Conservation (phyloP, 23 tunicate genomes). For the Halocynthia aurantium region DNA sequence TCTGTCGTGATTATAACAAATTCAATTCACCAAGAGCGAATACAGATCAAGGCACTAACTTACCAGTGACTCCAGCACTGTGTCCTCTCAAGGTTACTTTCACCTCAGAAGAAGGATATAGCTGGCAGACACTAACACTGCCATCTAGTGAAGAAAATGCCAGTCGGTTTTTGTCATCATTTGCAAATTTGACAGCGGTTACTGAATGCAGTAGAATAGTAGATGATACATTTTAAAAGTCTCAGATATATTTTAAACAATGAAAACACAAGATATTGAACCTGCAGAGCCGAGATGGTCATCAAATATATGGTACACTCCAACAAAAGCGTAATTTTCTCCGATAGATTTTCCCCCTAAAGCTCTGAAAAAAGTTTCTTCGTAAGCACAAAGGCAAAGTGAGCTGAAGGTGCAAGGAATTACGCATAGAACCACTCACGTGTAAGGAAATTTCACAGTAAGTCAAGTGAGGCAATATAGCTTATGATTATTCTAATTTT, state of each 20-base stretch:
- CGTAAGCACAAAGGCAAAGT: too few species aligned
- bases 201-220: conserved; percentile 30
- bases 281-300: conserved; percentile 53
- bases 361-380: conserved; percentile 32
- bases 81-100: conserved; percentile 39
- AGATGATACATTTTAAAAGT: background rate
- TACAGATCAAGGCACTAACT: background rate
- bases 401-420: too few species aligned
- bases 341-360: conserved; percentile 80
- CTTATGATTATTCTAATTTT: too few species aligned
- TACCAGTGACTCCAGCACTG: conserved; percentile 60
- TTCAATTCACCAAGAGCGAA: background rate
- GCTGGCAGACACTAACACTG: conserved; percentile 37
- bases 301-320: conserved; percentile 88
- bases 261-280: conserved; percentile 4
- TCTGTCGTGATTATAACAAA: conserved; percentile 28
- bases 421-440: too few species aligned
- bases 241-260: background rate
- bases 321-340: conserved; percentile 88
- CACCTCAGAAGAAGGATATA: conserved; percentile 44
- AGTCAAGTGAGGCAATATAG: too few species aligned
- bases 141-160: conserved; percentile 79
- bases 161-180: conserved; percentile 61
- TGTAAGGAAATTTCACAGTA: too few species aligned
- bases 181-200: conserved; percentile 78